A percentile compares a stretch with the other conserved stretches of the same genome.
phyloP scores from a whole-genome alignment of 2,113 vertebrate species.

The Lepus americanus region DNA sequence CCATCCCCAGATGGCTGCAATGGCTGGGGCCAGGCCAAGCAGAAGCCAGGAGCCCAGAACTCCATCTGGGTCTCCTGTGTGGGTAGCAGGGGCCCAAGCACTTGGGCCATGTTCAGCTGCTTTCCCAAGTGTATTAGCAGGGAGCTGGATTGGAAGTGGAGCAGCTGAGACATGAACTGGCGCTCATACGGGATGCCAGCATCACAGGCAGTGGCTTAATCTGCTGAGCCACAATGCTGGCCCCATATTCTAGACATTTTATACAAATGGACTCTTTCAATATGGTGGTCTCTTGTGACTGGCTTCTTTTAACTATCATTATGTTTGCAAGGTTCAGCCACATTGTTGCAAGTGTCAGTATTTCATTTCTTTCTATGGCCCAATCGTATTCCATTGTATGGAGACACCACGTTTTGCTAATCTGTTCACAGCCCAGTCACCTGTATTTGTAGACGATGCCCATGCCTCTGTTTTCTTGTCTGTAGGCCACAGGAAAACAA shows the following conservation, averaged over 20 bases:
- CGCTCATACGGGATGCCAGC: too few species aligned
- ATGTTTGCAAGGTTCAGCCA: neutral
- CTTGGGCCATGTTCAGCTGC: too few species aligned
- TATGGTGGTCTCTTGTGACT: neutral
- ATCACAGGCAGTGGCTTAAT: too few species aligned
- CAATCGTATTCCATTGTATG: neutral
- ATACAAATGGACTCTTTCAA: neutral
- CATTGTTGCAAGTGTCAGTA: neutral
- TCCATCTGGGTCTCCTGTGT: too few species aligned
- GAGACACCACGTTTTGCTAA: neutral
- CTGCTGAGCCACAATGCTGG: too few species aligned
- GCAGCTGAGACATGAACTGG: too few species aligned
- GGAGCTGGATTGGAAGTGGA: too few species aligned
- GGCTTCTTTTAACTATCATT: neutral
- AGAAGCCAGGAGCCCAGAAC: too few species aligned
- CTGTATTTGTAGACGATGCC: neutral
- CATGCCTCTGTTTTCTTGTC: neutral
- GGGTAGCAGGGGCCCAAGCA: too few species aligned
- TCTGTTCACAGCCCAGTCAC: neutral
- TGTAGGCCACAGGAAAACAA: conserved; percentile 16
- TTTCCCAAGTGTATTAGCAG: too few species aligned
- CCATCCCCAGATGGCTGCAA: too few species aligned
- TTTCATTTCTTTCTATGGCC: neutral
- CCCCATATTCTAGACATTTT: neutral
- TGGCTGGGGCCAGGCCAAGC: too few species aligned